phyloP scores from a whole-genome alignment of 1,140 invertebrate species.

The Teleopsis dalmanni region DNA sequence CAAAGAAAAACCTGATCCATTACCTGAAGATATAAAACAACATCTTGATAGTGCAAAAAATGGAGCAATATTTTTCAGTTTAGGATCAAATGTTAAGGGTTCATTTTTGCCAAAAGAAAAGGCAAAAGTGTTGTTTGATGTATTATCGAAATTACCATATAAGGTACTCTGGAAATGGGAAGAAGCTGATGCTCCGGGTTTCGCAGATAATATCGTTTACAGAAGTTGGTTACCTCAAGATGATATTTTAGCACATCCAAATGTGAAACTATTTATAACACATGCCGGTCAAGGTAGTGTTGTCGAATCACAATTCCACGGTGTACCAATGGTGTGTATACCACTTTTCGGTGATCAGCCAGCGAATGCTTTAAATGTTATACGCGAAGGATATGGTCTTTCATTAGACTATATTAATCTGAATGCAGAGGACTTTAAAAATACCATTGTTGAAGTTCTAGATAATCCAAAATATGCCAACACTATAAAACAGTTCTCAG shows the following conservation, averaged over 20 bases:
- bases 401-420: conserved; percentile 21
- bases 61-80: conserved; percentile 28
- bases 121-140: conserved; percentile 12
- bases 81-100: conserved; percentile 22
- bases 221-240: conserved; percentile 52
- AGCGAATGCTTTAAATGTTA: conserved; percentile 46
- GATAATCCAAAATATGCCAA: conserved; percentile 14
- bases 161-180: conserved; percentile 48
- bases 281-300: conserved; percentile 47
- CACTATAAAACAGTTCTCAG: conserved; percentile 11
- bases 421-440: conserved; percentile 14
- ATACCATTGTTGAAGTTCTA: conserved; percentile 17
- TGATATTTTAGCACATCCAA: conserved; percentile 45
- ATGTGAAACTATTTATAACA: conserved; percentile 46
- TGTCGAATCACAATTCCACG: conserved; percentile 44
- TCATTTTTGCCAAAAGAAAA: background rate
- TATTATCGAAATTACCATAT: conserved; percentile 39
- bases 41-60: conserved; percentile 21
- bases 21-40: conserved; percentile 31
- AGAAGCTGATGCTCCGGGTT: conserved; percentile 16
- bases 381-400: conserved; percentile 43
- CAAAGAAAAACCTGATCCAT: conserved; percentile 27
- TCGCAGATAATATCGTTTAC: conserved; percentile 46
- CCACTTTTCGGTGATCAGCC: conserved; percentile 40
- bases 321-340: conserved; percentile 46